Evolutionary conservation across 2,888 invertebrate genomes (phyloP), one percentile per base, ranked within the genome.

Genomic region (Dioctria linearis): DNA sequence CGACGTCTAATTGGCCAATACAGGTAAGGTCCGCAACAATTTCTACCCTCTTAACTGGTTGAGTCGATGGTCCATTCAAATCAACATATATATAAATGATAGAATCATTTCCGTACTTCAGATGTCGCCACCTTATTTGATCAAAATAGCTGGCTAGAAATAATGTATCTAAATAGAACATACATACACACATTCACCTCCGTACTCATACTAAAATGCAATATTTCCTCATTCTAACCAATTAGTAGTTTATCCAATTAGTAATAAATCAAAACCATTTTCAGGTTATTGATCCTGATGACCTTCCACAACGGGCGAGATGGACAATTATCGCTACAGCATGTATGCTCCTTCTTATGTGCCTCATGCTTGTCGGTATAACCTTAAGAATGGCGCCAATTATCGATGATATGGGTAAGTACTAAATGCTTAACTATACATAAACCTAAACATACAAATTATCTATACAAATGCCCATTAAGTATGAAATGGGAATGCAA

Each of bases 341-440:
- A 82, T 95, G 95, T 86, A 90, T 97, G 83, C 90, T 97, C 83
- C 92, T 97, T 81, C 93, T 96, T 86, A 95, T 97, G 91, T 96
- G 97, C 89, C 92, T 98, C 85, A 91, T 97, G 83, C 91, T 98
- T 82, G 97, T 98, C 46, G 97, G 97, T 13, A 95, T 97, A 80
- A 97, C 97, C 4, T 90, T 98, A 46, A 91, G 97, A 83, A 96
- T 98, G 96, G 97, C 97, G 11, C 97, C 97, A 9, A 94, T 97
- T 84, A 98, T 98, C 86, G 97, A 98, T 87, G 97, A 97, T 86
- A 95, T 97, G 94, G 97, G 97, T 97, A 90, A 94, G 95, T 93
- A 40, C 54, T 54, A 8, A 11, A 54, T 54, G 2, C 8, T n/a
- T 3, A 46, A 2, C 46, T 46, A 46, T 46, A 46, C 8, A 46